Conservation (phyloP, 2,113 vertebrate species). For the rat (Rattus norvegicus) region GRCr8 NC_086026.1:65447501-65448000, state of each 20-base stretch:
- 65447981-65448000: constrained; percentile 49
- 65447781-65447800: constrained; percentile 22
- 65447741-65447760: constrained; percentile 46
- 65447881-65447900: constrained; percentile 33
- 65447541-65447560: constrained; percentile 34
- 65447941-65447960: constrained; percentile 45
- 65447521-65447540: background rate
- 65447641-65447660: background rate
- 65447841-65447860: constrained; percentile 48
- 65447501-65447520: constrained; percentile 11
- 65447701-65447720: constrained; percentile 30
- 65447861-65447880: constrained; percentile 49
- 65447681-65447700: background rate
- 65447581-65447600: background rate
- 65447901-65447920: constrained; percentile 42
- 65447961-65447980: constrained; percentile 61
- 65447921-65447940: constrained; percentile 44
- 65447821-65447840: constrained; percentile 39
- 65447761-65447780: constrained; percentile 60
- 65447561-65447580: background rate
- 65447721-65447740: constrained; percentile 34
- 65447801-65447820: constrained; percentile 2
- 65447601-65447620: background rate
- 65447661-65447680: constrained; percentile 26
- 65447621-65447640: background rate